Evolutionary conservation across 2,888 invertebrate genomes (phyloP), one percentile per base, ranked within the genome.

Genomic region (Acronicta psi): DNA sequence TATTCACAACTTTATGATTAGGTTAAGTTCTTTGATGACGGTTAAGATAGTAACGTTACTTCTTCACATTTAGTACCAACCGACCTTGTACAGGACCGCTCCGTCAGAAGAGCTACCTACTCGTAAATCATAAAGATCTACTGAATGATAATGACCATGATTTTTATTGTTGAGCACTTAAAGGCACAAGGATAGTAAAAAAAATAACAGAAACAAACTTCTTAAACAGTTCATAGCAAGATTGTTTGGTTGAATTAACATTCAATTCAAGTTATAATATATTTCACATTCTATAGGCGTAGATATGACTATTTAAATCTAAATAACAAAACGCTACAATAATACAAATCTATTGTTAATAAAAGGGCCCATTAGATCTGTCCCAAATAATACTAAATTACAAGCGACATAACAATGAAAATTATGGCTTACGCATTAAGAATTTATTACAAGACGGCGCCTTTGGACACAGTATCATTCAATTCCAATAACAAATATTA

Each of bases 371-470:
- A 59, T 51, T 59, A 55, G 44, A 50, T 45, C 16, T 44, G 45
- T 42, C 43, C 38, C 46, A 49, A 73, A 66, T 60, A 57, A 64
- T 62, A 46, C 41, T 56, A 63, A 62, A 69, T 75, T 64, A 66
- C 42, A 55, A 38, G 36, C 17, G 54, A 52, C 44, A 58, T 29
- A 38, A 55, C 62, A 59, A 59, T 56, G 46, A 57, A 38, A 69
- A 49, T 49, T 43, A 61, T 49, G 36, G 14, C 23, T 62, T 63
- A 62, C 66, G 69, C 58, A 44, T 47, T 43, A 37, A n/a, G 63
- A 75, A 75, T 75, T 45, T 51, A 59, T 61, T 59, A 68, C 29
- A 38, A 44, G 42, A 36, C 70, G 59, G 58, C 43, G 44, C 29
- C 40, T 73, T 63, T 69, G 47, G 14, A 17, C n/a, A 14, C n/a